Evolutionary conservation across 2,888 invertebrate species (phyloP), one percentile per base, ranked within the genome.

Genomic region (Chromoteleia sp.): DNA sequence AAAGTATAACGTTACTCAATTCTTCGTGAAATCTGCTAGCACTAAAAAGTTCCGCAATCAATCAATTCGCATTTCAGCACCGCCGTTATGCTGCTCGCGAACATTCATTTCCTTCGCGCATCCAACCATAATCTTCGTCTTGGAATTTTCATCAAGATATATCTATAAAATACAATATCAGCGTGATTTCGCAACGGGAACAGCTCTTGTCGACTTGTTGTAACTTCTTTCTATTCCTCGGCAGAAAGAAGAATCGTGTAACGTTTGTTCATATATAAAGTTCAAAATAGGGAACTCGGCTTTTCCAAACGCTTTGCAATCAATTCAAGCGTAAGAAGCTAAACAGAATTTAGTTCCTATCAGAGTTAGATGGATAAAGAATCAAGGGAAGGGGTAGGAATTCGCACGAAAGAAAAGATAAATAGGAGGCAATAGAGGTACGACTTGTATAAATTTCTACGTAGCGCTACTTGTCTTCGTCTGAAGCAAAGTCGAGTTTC

Each of bases 51-150:
- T 43, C 12, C n/a, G 29, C 59, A 41, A 76, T 76, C 68, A 68
- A 76, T 76, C 76, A 68, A 43, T 36, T 36, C 52, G 33, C 33
- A 74, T 74, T 65, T 74, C 43, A 29, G 19, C 48, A 6, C 14
- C 25, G 6, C n/a, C n/a, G n/a, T n/a, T n/a, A n/a, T n/a, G n/a
- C n/a, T 30, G 25, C 39, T 48, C 36, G 58, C 50, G 39, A 59
- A 50, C 48, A 39, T 59, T 71, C 39, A 73, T 73, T 73, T 73
- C 61, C 50, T 54, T 39, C 61, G 52, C 52, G 30, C 33, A 73
- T 12, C 19, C 61, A 41, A 25, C 25, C 52, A n/a, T 43, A 10
- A 61, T 61, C 52, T 52, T 59, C 30, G 30, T 29, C 59, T 59
- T 25, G 21, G 29, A 52, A 61, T 61, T 30, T 52, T 39, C 71